Evolutionary conservation across 2,797 vertebrate species (phyloP), one percentile per base, ranked within the genome.

Genomic region (Amphiprion clarkii): DNA sequence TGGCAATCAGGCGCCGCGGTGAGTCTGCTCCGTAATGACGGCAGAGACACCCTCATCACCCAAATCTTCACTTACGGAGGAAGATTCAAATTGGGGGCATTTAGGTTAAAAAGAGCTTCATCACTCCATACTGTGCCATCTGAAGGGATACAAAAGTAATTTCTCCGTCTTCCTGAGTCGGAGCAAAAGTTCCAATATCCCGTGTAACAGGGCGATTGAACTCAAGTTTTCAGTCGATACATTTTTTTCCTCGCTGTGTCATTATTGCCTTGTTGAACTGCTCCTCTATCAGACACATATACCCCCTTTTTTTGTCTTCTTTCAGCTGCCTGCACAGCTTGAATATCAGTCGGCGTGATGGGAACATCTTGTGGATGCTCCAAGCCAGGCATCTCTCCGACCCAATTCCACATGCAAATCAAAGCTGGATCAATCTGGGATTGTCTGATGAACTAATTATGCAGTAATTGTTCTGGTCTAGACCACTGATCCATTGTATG

Each of bases 401-500:
- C 81, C 76, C 75, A 49, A 25, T 79, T 84, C 74, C 19, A 23
- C 81, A 89, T 90, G 87, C 88, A 90, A 92, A 91, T 91, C 87
- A 83, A 87, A 89, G 83, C 40, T 42, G 78, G 89, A 89, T 93
- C 90, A 91, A 91, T 92, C 83, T 59, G 66, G 78, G 75, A 75
- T 79, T 46, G 86, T 87, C 89, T 91, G 90, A 92, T 90, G 85
- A 89, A 89, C 84, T 93, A 91, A 93, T 94, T 91, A 92, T 76
- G 78, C 75, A 19, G 86, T 91, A 88, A 93, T 93, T 91, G 91
- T 90, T 82, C 85, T 83, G 89, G 89, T 90, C 89, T 87, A 83
- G 90, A 89, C 91, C 80, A 23, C 61, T 66, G 79, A 79, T 85
- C 85, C 85, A 83, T 87, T 87, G 86, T 78, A 63, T 31, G 70